Conservation (phyloP, 2,888 invertebrate genomes). For the Tinea semifulvella region DNA sequence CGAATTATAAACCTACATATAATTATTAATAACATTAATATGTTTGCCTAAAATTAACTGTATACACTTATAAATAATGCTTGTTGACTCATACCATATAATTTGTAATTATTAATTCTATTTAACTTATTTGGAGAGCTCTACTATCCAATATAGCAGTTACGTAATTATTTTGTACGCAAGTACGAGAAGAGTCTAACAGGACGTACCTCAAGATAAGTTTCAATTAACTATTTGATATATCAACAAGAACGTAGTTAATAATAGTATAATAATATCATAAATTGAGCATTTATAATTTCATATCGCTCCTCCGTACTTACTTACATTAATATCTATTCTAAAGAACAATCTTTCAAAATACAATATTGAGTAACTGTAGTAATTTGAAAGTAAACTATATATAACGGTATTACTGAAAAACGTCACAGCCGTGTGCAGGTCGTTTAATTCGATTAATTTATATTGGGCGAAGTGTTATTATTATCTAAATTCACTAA, state of each 20-base stretch:
- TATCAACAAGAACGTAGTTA: background rate
- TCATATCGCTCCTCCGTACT: background rate
- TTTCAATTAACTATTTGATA: background rate
- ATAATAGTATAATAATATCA: conserved; percentile 8
- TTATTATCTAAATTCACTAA: no score
- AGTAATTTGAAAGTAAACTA: conserved; percentile 1
- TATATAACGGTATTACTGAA: background rate
- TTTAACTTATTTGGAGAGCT: background rate
- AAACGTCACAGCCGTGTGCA: conserved; percentile 7
- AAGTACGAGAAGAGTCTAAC: conserved; percentile 8
- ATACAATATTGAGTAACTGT: background rate
- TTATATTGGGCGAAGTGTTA: background rate
- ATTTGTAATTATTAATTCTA: background rate
- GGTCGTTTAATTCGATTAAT: background rate
- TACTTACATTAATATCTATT: background rate
- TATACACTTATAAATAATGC: conserved; percentile 8
- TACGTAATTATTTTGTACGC: conserved; percentile 4
- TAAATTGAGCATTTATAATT: conserved; percentile 13
- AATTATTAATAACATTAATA: conserved; percentile 1
- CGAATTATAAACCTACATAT: conserved; percentile 8
- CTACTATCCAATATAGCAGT: conserved; percentile 9
- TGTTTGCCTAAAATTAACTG: conserved; percentile 10
- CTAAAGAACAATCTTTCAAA: background rate
- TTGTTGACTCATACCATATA: conserved; percentile 2
- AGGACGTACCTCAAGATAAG: conserved; percentile 10